These are phyloP conservation scores for Leptarthrus brevirostris DNA, from an alignment of 2,888 invertebrate species.

Conservation along the genomic window DNA sequence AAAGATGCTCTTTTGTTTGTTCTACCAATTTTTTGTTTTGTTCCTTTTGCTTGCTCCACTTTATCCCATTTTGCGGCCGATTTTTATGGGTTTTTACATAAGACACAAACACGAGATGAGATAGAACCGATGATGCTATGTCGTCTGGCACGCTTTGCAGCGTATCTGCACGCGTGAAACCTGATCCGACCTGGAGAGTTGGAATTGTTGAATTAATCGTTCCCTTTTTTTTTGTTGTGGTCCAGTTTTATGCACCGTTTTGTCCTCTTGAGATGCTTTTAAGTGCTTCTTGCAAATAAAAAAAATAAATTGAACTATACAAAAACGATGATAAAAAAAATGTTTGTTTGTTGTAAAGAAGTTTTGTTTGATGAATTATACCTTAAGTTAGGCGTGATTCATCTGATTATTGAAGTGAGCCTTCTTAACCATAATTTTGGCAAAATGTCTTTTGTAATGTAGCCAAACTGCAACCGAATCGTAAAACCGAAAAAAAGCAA, in stretches of 20 bases:
- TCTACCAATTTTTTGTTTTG: constrained; percentile 8
- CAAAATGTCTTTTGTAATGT: no score
- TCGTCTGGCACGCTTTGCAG: constrained; percentile 37
- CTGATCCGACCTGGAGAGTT: constrained; percentile 1
- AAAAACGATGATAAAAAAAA: no score
- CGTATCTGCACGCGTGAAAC: constrained; percentile 26
- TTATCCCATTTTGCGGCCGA: neutral
- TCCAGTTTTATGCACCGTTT: neutral
- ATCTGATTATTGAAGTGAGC: no score
- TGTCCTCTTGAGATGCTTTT: neutral
- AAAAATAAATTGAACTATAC: no score
- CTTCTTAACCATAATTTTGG: no score
- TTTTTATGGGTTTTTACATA: neutral
- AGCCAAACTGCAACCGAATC: no score
- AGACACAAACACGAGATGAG: neutral
- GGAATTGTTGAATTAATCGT: neutral
- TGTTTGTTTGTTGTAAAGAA: no score
- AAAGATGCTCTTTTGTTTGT: constrained; percentile 22
- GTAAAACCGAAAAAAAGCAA: no score
- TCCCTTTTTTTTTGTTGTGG: no score
- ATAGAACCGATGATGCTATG: neutral
- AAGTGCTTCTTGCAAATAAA: no score
- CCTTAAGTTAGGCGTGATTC: no score
- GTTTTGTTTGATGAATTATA: no score
- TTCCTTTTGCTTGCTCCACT: neutral